Conservation (phyloP, 2,113 vertebrate genomes). For the Leptobrachium leishanense region DNA sequence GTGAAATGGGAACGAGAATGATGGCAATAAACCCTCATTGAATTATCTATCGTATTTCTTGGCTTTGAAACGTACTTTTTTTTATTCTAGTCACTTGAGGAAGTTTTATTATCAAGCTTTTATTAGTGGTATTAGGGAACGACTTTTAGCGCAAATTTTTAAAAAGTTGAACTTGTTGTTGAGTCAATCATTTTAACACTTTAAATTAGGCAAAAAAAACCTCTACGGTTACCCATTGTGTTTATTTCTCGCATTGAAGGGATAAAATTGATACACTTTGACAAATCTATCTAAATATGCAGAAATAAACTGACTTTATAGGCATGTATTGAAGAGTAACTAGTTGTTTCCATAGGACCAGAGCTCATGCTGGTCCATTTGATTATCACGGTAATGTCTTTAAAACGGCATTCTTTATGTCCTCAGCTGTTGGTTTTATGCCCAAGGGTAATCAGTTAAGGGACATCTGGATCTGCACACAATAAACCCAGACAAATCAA, state of each 20-base stretch:
- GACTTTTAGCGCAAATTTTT: neutral
- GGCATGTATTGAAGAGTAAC: conserved; percentile 16
- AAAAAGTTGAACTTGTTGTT: neutral
- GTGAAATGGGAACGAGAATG: neutral
- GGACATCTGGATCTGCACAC: conserved; percentile 43
- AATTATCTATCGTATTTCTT: too few relatives aligned
- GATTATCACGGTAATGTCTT: conserved; percentile 24
- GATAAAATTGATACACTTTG: conserved; percentile 22
- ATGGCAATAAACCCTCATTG: too few relatives aligned
- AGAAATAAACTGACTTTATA: conserved; percentile 18
- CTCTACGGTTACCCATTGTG: neutral
- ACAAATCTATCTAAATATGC: conserved; percentile 19
- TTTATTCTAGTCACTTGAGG: neutral
- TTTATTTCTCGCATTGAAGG: neutral
- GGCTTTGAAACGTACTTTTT: neutral
- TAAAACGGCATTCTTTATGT: conserved; percentile 42
- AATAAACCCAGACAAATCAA: conserved; percentile 46
- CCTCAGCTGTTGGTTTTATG: conserved; percentile 41
- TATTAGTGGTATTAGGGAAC: neutral
- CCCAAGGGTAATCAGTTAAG: conserved; percentile 46
- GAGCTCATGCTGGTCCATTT: conserved; percentile 23
- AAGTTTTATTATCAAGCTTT: neutral
- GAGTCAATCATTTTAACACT: neutral
- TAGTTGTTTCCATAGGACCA: conserved; percentile 39
- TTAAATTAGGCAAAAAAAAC: neutral